Base-by-base conservation (phyloP, 2,797 vertebrate genomes). In the Kryptopterus vitreolus region DNA sequence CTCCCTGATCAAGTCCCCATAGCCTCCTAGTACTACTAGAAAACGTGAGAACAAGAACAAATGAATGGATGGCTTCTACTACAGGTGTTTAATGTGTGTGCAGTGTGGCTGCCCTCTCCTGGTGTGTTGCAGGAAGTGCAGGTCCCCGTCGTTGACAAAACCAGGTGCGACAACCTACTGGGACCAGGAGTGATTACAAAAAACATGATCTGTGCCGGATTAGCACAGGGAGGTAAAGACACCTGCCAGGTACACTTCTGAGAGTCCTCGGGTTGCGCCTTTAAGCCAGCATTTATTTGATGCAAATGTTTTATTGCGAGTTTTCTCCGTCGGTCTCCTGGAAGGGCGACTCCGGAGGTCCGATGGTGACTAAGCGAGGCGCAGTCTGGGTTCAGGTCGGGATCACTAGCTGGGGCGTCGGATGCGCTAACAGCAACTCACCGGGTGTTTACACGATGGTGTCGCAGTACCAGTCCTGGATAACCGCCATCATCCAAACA, bases 371-470 rank as follows among this genome's bases (percentile, higher is more conserved):
- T 52, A 79, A 89, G 24, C 77, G 87, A 78, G 79, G 76, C 0
- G 71, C 83, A 29, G 79, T 76, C 31, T 92, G 91, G 91, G 85
- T 91, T 78, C 87, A 85, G 87, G 84, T 85, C 0, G 92, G 91
- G 35, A 79, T 92, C 81, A 92, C 91, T 63, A 93, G 92, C 76
- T 93, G 89, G 84, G 91, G 92, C 24, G 70, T 87, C 8, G 90
- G 90, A 31, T 93, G 92, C 83, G 91, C 87, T 16, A 5, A 78
- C 2, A 75, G 81, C 24, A 90, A 90, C 57, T 82, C 82, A 3
- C 92, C 91, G 0, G 91, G 92, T 1, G 82, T 92, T 53, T 92
- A 91, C 82, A 91, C 92, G 0, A 83, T 82, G 0, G 80, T 92
- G 50, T 86, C 87, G 0, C 33, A 38, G 15, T 91, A 90, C 6